Evolutionary conservation across 2,113 vertebrate species (phyloP), one percentile per base, ranked within the genome.

Genomic region (Motacilla tschutschensis): DNA sequence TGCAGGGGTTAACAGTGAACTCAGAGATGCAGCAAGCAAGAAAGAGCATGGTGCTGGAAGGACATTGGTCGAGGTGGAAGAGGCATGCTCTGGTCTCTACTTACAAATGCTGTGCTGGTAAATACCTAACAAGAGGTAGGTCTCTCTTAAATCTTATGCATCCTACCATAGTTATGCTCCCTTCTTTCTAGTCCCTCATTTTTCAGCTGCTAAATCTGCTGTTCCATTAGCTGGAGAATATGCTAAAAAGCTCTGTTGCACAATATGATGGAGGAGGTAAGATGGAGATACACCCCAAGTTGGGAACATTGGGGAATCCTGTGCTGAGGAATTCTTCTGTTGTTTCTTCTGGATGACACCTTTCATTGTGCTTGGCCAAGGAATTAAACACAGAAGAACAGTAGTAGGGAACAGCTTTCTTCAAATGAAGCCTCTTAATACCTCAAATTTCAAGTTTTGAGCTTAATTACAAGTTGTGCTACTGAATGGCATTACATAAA

Each of bases 21-120:
- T 38, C 0, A 0, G 62, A 36, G 20, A 63, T 20, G 17, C 22
- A 81, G 44, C 0, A 17, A 84, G 18, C 35, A 17, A 20, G 35
- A 19, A 62, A 41, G 29, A 50, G 18, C 58, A 36, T 24, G 0
- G 6, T 8, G 25, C 2, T 4, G 20, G 6, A 84, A 50, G 24
- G 16, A 50, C 12, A n/a, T 14, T 7, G 19, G 6, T n/a, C n/a
- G 36, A 22, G 21, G 17, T 14, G 14, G 46, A 47, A 35, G 31
- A 51, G 43, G 10, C 2, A 0, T 29, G 16, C 17, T 54, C 53
- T 54, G 21, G 17, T 78, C 48, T 78, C 40, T 2, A 4, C n/a
- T 40, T 29, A 84, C 7, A 54, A 91, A 38, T 22, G 17, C 10
- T 10, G 1, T 13, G 16, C 41, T 57, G 41, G 25, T 36, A 50